Percentiles rank a stretch among this genome's conserved stretches.
Conservation (phyloP, 2,888 invertebrate species). For the Aphodius granarius region DNA sequence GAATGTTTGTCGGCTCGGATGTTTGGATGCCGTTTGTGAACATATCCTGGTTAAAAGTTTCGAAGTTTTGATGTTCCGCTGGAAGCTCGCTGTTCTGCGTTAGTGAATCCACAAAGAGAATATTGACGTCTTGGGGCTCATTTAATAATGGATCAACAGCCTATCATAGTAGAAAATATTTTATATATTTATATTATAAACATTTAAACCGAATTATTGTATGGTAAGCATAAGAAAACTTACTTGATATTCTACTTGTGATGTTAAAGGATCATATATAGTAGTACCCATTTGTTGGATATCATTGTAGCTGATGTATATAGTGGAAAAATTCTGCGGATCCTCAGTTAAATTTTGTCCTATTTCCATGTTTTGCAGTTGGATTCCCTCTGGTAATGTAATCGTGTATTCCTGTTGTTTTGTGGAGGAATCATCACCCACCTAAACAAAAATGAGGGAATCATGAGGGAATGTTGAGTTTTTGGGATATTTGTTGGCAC, state of each 20-base stretch:
- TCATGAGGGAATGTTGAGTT: not conserved
- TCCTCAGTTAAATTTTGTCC: not conserved
- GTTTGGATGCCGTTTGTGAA: conserved; percentile 7
- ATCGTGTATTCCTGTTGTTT: not conserved
- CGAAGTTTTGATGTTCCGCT: conserved; percentile 23
- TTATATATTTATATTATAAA: conserved; percentile 18
- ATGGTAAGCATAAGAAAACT: too few relatives aligned
- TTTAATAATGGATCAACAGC: conserved; percentile 37
- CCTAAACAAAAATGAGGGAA: not conserved
- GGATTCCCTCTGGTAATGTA: not conserved
- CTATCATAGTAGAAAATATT: conserved; percentile 11
- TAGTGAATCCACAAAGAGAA: conserved; percentile 35
- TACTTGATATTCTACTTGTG: conserved; percentile 5
- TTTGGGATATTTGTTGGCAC: too few relatives aligned
- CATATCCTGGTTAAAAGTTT: conserved; percentile 23
- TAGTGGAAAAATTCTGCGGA: conserved; percentile 4
- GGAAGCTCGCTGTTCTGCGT: conserved; percentile 18
- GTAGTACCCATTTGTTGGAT: not conserved
- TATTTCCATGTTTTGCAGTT: not conserved
- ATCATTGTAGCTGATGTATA: not conserved
- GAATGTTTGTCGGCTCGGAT: conserved; percentile 6
- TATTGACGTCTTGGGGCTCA: conserved; percentile 40
- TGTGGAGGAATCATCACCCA: not conserved
- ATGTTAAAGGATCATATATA: not conserved
- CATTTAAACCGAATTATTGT: too few relatives aligned